Conservation (phyloP, 64 coral and sea anemone genomes). For the Hydrozoanthus tunicans region DNA sequence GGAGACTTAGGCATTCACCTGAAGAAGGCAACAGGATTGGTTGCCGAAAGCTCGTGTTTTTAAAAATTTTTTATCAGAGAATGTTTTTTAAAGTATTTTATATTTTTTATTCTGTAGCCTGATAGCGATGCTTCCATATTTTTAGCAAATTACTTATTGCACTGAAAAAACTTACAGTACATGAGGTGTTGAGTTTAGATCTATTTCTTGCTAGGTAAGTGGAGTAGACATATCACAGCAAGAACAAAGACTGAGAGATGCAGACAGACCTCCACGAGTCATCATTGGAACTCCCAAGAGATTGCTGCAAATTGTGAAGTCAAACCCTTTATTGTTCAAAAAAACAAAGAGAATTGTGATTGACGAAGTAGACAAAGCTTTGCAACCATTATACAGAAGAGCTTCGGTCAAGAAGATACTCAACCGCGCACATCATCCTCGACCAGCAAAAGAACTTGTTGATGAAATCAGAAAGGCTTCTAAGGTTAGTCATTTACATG, state of each 20-base stretch:
- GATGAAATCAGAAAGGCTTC: slow-evolving; percentile 68
- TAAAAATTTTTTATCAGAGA: too few species aligned
- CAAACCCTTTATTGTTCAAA: slow-evolving; percentile 62
- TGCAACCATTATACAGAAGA: slow-evolving; percentile 65
- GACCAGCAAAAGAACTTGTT: slow-evolving; percentile 70
- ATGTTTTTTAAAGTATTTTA: too few species aligned
- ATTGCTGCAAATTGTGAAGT: slow-evolving; percentile 73
- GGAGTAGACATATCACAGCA: slow-evolving; percentile 73
- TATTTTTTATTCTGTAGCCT: too few species aligned
- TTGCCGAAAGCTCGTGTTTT: too few species aligned
- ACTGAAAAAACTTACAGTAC: too few species aligned
- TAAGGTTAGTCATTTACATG: slow-evolving; percentile 48
- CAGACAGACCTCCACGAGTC: slow-evolving; percentile 62
- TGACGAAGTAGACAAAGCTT: slow-evolving; percentile 88
- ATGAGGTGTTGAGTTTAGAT: too few species aligned
- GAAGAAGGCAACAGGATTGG: too few species aligned
- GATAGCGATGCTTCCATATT: too few species aligned
- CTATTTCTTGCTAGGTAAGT: slow-evolving; percentile 70
- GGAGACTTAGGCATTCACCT: too few species aligned
- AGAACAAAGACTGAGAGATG: slow-evolving; percentile 62
- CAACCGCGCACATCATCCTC: slow-evolving; percentile 62
- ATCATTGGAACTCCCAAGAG: slow-evolving; percentile 89
- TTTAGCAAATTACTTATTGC: too few species aligned
- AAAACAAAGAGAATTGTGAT: slow-evolving; percentile 87
- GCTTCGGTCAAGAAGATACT: slow-evolving; percentile 64